Percentiles rank a stretch among this genome's conserved stretches.
Evolutionary conservation across 2,888 invertebrate species (phyloP).

Genomic region (Ectobius pallidus): DNA sequence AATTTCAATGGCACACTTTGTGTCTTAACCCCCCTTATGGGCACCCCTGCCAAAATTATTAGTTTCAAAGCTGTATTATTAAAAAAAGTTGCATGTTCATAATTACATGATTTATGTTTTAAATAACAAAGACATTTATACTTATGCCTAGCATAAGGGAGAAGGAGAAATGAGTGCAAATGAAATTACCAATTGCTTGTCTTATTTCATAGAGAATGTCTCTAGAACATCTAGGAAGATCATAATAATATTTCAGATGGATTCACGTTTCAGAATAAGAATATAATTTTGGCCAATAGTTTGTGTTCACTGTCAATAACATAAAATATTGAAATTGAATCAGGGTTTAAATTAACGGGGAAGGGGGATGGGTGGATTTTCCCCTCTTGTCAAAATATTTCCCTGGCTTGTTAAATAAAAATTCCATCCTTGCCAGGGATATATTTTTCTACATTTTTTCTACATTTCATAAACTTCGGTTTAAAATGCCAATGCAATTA

Average conservation of each 20-base stretch:
- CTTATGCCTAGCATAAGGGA: constrained; percentile 9
- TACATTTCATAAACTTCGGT: too few species aligned
- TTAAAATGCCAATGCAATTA: too few species aligned
- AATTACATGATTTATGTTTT: not conserved
- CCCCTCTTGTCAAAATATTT: too few species aligned
- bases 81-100: not conserved
- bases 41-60: not conserved
- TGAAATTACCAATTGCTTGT: constrained; percentile 1
- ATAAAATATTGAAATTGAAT: not conserved
- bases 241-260: not conserved
- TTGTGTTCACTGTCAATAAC: not conserved
- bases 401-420: too few species aligned
- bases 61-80: not conserved
- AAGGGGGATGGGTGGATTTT: too few species aligned
- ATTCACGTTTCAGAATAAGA: not conserved
- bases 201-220: not conserved
- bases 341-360: too few species aligned
- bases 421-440: too few species aligned
- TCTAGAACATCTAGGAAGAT: not conserved
- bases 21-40: too few species aligned
- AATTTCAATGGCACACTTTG: too few species aligned
- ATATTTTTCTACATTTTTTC: too few species aligned
- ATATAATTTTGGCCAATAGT: not conserved
- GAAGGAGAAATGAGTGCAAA: not conserved
- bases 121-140: not conserved